Base-by-base conservation (phyloP, 1,140 invertebrate species). In the Leptinotarsa texana region DNA sequence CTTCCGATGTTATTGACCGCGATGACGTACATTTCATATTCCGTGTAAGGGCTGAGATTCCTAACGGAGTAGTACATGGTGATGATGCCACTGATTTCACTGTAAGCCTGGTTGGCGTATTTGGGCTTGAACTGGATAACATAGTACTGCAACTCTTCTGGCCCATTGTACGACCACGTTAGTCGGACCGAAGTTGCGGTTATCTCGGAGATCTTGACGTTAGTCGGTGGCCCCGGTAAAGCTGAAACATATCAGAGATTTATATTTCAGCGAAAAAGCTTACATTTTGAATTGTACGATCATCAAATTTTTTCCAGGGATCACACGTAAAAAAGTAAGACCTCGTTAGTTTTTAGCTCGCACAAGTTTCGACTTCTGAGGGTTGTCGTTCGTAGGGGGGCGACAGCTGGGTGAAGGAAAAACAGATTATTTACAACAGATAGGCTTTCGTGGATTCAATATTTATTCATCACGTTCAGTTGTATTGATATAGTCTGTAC, bases 1-100 rank as follows among this genome's bases (percentile, higher is more conserved):
- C 95, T 89, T 51, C 97, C 98, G 80, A 97, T 94, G 82, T 92
- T 93, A 87, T 98, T 98, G 18, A 97, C 95, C 18, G 96, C 97
- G 76, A 96, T 93, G 74, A 99, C 95, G 85, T 93, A 95, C 88
- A 99, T 96, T 86, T 98, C 96, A 88, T 99, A 99, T 83, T 97
- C 95, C 0, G 96, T 98, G 86, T 96, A 98, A 3, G 97, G 95
- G 71, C 94, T 95, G 17, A 98, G 88, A 78, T 92, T 93, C 65
- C 93, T 90, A 42, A 98, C 93, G 42, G 94, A 93, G 86, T 97
- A 97, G 86, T 95, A 96, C 88, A 94, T 94, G 24, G 95, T 95
- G 76, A 95, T 95, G 77, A 98, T 95, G 42, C 96, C 96, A 42
- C 92, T 94, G 80, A 98, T 96, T 84, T 98, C 96, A 79, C 92